Percentiles rank a stretch among this genome's conserved stretches.
Evolutionary conservation across 1,140 invertebrate genomes (phyloP).

Genomic region (Diabrotica undecimpunctata): DNA sequence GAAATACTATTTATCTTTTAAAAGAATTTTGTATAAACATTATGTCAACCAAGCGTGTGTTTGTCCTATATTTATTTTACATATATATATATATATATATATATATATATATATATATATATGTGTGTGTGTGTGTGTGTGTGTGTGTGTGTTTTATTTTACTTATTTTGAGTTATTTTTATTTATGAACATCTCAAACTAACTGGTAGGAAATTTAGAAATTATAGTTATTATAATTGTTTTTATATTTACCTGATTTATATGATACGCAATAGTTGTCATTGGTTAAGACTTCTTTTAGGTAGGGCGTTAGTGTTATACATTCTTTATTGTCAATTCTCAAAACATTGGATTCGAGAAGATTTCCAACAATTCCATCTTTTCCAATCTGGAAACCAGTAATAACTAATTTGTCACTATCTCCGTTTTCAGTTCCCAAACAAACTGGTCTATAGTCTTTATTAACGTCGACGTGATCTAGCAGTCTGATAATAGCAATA

Average conservation of each 20-base stretch:
- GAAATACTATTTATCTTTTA: no score
- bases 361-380: not conserved
- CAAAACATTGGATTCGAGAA: not conserved
- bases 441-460: not conserved
- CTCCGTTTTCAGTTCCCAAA: not conserved
- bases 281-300: not conserved
- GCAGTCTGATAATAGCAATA: not conserved
- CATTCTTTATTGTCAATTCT: constrained; percentile 7
- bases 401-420: not conserved
- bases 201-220: no score
- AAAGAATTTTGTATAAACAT: no score
- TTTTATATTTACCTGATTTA: not conserved
- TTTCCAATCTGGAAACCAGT: not conserved
- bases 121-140: no score
- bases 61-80: no score
- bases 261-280: constrained; percentile 7
- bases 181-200: no score
- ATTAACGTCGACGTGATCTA: not conserved
- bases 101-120: no score
- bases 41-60: no score
- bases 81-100: no score
- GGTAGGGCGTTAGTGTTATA: not conserved
- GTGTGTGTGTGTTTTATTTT: no score
- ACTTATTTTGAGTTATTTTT: no score
- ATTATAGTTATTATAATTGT: no score